Conservation (phyloP, 2,888 invertebrate genomes). For the Ormyrus thymus region DNA sequence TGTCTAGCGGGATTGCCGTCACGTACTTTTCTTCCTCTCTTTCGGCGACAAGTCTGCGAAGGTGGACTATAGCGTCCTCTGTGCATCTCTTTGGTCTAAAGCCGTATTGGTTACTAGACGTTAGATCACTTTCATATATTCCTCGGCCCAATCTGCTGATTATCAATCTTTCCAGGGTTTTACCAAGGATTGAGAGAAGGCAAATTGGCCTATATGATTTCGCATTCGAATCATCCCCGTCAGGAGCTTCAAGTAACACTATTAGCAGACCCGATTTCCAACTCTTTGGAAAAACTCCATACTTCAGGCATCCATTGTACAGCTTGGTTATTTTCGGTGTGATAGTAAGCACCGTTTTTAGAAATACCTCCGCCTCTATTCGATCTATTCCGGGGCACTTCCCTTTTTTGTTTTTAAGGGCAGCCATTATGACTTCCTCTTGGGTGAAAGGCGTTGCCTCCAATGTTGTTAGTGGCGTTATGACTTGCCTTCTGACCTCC, state of each 20-base stretch:
- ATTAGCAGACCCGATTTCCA: not conserved
- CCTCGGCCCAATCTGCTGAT: not conserved
- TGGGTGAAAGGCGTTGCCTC: no score
- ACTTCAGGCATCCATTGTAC: not conserved
- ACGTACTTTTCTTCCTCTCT: no score
- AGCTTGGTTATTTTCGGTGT: no score
- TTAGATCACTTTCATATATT: not conserved
- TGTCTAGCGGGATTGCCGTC: constrained; percentile 54
- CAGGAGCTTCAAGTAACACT: not conserved
- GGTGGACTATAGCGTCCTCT: constrained; percentile 50
- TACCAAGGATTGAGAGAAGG: not conserved
- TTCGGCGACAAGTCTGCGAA: no score
- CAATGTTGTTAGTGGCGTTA: no score
- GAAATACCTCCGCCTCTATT: no score
- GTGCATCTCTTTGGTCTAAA: constrained; percentile 41
- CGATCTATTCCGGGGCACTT: no score
- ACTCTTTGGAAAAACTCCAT: not conserved
- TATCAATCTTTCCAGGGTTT: constrained; percentile 29
- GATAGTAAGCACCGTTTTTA: no score
- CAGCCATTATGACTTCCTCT: no score
- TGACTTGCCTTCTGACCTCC: no score
- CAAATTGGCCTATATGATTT: constrained; percentile 20
- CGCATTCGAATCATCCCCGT: not conserved
- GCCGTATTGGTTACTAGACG: constrained; percentile 49
- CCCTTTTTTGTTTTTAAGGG: no score